Evolutionary conservation across 2,113 vertebrate genomes (phyloP).

Genomic region (Cervus canadensis): DNA sequence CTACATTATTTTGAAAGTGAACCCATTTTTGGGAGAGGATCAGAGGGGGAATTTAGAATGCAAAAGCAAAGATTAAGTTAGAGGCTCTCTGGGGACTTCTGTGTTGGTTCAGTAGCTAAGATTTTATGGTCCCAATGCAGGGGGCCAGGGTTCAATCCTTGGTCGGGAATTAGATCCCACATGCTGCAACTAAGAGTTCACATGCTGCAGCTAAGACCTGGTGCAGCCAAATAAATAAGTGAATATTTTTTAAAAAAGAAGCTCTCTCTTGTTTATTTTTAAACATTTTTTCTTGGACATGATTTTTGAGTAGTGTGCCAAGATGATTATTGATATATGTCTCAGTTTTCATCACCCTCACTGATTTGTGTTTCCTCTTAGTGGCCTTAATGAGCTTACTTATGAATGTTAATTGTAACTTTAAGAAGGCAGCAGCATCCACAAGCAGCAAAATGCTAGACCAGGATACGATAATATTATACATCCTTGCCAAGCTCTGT

Average conservation of each 20-base stretch:
- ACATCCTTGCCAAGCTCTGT: neutral
- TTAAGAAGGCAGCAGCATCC: conserved; percentile 39
- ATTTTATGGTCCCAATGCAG: neutral
- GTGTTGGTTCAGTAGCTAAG: neutral
- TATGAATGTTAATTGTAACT: conserved; percentile 33
- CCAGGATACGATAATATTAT: conserved; percentile 14
- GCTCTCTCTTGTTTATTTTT: neutral
- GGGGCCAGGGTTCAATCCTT: neutral
- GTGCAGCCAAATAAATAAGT: neutral
- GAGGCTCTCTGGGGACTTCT: neutral
- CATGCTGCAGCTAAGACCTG: neutral
- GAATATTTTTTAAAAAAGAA: neutral
- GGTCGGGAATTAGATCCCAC: neutral
- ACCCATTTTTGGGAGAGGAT: neutral
- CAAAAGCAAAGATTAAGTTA: conserved; percentile 12
- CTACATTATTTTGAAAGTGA: neutral
- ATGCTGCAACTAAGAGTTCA: neutral
- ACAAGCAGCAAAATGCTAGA: conserved; percentile 53
- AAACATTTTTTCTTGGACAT: neutral
- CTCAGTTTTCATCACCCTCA: conserved; percentile 38
- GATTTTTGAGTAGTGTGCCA: conserved; percentile 18
- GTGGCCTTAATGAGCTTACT: conserved; percentile 30
- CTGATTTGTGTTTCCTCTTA: neutral
- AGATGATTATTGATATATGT: conserved; percentile 31
- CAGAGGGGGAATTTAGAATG: neutral